Base-by-base conservation (phyloP, 2,113 vertebrate species). In the Empidonax traillii region DNA sequence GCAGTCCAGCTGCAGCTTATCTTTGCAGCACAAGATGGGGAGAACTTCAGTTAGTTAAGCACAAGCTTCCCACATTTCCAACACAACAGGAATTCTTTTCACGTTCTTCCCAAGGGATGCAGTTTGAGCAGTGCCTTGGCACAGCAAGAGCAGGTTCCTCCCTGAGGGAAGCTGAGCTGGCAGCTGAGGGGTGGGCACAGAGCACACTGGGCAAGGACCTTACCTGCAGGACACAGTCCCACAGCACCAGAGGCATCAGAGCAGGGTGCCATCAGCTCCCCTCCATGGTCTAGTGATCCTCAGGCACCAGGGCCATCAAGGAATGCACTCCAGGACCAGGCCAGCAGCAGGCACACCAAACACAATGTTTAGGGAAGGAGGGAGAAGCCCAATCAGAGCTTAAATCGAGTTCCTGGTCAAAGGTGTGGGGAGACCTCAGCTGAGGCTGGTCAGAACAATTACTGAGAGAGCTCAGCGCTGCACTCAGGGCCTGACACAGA, bases 281-380 rank as follows among this genome's bases (percentile, higher is more conserved):
- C 1, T 9, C 3, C 5, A 13, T 5, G 0, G 24, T 39, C 23
- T 21, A 28, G 14, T 4, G 6, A 43, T 21, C 12, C 31, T 44
- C 41, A 77, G 28, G 23, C 13, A 46, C 22, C 30, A 47, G 9
- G 10, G 8, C 53, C 5, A 25, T 27, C 24, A 51, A n/a, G 10
- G 6, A 3, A n/a, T 10, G 1, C 24, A 19, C 7, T 41, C 20
- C 24, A 73, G 12, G 21, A 58, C 25, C 12, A 41, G 10, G 0
- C 9, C 30, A 68, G 4, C 25, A 73, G 3, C 24, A 41, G 0
- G 1, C 16, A 74, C 3, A 31, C 4, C 15, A 8, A 7, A 69
- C 1, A 7, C 13, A 39, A 1, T 33, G 6, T 6, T 27, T 0
- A 17, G 2, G 0, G 22, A 24, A 0, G 0, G 3, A 17, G 0